Base-by-base conservation (phyloP, 2,113 vertebrate genomes). In the Motacilla tschutschensis region DNA sequence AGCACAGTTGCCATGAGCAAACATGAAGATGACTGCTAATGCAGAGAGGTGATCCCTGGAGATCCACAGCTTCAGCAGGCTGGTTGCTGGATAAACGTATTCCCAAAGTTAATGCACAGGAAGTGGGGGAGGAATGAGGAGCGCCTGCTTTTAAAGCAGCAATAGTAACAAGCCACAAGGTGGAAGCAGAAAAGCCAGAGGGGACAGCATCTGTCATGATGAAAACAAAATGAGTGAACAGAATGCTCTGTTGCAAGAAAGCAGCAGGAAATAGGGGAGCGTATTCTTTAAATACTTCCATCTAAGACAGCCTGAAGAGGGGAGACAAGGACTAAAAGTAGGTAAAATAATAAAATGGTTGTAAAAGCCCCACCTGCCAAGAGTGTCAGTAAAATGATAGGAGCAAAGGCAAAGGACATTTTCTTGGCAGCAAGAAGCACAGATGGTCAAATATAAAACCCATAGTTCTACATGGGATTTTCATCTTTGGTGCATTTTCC, bases 181-280 rank as follows among this genome's bases (percentile, higher is more conserved):
- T 88, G 59, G 60, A 93, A 90, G 41, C 25, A 84, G 72, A 76
- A 92, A 90, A 86, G 75, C 40, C 78, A 86, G 83, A 89, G 63
- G 75, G 59, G 72, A 78, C 0, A 0, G 40, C 67, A 90, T 33
- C 44, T 86, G 86, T 51, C 83, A 63, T 35, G 47, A 57, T n/a
- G 57, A 88, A 82, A 70, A 38, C 12, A 59, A 84, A 81, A 82
- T 55, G 33, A 73, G 50, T 67, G 62, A 93, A 66, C 16, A 67
- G 41, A 67, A 79, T 63, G 16, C 9, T 74, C 48, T 35, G 5
- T 12, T 70, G 71, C 17, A 83, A 83, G 44, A 63, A 65, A 77
- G 35, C 26, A 41, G 21, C n/a, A 88, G 43, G 65, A 77, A 81
- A 60, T 4, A 50, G 31, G 11, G n/a, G 19, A 7, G 9, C 5